These are phyloP conservation scores for Trichechus manatus DNA, from an alignment of 2,113 vertebrate species.

Conservation along the genomic window DNA sequence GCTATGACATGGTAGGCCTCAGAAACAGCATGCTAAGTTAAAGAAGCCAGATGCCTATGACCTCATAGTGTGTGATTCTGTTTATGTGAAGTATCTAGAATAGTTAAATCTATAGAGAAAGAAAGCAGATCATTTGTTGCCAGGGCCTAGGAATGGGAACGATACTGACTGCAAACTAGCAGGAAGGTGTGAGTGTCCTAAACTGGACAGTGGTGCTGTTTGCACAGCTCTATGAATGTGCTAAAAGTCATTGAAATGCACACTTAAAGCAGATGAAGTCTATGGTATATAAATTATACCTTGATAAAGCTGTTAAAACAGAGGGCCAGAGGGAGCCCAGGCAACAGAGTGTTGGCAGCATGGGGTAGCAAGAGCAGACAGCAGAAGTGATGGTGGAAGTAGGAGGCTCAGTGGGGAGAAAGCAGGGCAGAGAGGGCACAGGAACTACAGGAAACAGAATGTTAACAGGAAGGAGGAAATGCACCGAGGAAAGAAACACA, in stretches of 20 bases:
- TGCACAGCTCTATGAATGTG: neutral
- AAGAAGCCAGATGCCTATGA: constrained; percentile 35
- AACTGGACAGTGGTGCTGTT: neutral
- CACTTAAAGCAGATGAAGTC: neutral
- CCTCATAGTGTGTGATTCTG: neutral
- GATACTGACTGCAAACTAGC: neutral
- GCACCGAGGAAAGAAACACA: neutral
- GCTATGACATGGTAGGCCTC: neutral
- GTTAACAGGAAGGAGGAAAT: too few species aligned
- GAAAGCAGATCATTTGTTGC: constrained; percentile 24
- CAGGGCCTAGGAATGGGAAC: neutral
- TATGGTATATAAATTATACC: neutral
- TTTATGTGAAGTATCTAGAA: neutral
- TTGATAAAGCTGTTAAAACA: neutral
- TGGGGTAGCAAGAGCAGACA: neutral
- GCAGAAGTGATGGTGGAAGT: accelerated
- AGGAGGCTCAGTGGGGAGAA: neutral
- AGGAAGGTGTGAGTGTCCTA: neutral
- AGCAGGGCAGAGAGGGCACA: neutral
- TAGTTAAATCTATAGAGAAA: neutral
- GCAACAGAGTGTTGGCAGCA: neutral
- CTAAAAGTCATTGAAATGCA: neutral
- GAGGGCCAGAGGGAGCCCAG: neutral
- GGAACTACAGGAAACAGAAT: too few species aligned
- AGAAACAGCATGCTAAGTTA: neutral